Conservation (phyloP, 2,113 vertebrate genomes). For the Ammodytes dubius region DNA sequence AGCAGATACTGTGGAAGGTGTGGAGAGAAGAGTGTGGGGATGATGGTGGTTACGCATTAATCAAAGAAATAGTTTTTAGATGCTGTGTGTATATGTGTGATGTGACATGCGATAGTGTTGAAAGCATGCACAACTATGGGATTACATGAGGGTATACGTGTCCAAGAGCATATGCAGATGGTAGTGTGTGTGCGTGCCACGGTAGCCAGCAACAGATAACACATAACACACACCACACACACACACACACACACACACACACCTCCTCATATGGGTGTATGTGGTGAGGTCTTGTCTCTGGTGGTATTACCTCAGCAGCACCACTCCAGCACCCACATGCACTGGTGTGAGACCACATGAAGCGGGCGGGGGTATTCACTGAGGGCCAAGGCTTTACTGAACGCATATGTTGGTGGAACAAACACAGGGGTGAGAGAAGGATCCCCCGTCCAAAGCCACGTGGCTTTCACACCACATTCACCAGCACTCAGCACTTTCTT, state of each 20-base stretch:
- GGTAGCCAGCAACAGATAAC: conserved; percentile 61
- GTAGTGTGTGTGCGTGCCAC: conserved; percentile 35
- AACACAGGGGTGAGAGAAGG: conserved; percentile 58
- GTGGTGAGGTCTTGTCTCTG: conserved; percentile 63
- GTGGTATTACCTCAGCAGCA: conserved; percentile 69
- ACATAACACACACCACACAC: too few species aligned
- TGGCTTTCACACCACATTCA: conserved; percentile 74
- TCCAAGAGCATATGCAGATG: conserved; percentile 32
- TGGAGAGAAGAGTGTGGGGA: conserved; percentile 35
- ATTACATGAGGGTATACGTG: conserved; percentile 32
- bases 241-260: conserved; percentile 50
- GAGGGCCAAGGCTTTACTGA: conserved; percentile 71
- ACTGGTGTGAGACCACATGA: conserved; percentile 76
- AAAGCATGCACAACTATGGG: conserved; percentile 48
- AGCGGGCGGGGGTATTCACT: conserved; percentile 41
- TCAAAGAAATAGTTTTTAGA: conserved; percentile 58
- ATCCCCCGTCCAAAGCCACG: conserved; percentile 67
- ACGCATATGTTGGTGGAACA: conserved; percentile 78
- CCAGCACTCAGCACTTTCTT: conserved; percentile 79
- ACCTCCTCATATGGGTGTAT: conserved; percentile 66
- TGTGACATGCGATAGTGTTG: conserved; percentile 50
- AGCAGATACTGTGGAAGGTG: conserved; percentile 42
- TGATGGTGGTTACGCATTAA: conserved; percentile 47
- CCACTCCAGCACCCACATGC: conserved; percentile 65
- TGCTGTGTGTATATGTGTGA: conserved; percentile 16